Percentiles rank a stretch among this genome's conserved stretches.
Evolutionary conservation across 2,113 vertebrate genomes (phyloP).

Genomic region (Monarcha castaneiventris): DNA sequence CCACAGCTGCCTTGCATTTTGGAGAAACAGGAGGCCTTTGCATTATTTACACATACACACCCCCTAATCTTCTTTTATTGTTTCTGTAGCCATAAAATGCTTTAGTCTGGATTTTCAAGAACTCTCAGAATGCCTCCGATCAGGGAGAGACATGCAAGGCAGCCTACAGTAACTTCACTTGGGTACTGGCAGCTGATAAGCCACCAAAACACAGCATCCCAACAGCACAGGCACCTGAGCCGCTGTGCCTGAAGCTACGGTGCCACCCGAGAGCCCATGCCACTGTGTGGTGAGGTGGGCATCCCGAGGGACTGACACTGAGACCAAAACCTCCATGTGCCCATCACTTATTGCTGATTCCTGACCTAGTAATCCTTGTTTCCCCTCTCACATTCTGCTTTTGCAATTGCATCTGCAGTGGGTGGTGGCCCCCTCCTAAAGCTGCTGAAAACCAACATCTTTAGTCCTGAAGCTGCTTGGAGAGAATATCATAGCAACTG

Average conservation of each 20-base stretch:
- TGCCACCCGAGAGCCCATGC: fast-evolving
- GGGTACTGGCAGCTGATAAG: background rate
- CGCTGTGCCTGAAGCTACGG: fast-evolving
- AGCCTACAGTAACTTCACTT: background rate
- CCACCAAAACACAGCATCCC: background rate
- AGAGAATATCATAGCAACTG: background rate
- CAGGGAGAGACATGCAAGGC: background rate
- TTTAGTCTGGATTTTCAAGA: background rate
- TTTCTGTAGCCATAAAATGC: background rate
- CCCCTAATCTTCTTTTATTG: background rate
- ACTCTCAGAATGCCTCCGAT: fast-evolving
- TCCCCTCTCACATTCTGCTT: background rate
- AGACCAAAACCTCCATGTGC: background rate
- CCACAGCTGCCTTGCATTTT: background rate
- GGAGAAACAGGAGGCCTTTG: background rate
- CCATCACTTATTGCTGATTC: background rate
- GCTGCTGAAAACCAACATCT: background rate
- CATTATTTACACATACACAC: background rate
- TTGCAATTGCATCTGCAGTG: background rate
- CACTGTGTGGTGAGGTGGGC: background rate
- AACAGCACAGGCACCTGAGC: background rate
- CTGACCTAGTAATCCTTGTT: background rate
- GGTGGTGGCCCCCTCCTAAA: background rate
- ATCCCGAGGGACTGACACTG: background rate
- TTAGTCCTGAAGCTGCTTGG: background rate